A percentile compares a stretch with the other conserved stretches of the same genome.
These are phyloP conservation scores for Centroberyx gerrardi DNA, from an alignment of 2,797 vertebrate species.

Conservation along the genomic window DNA sequence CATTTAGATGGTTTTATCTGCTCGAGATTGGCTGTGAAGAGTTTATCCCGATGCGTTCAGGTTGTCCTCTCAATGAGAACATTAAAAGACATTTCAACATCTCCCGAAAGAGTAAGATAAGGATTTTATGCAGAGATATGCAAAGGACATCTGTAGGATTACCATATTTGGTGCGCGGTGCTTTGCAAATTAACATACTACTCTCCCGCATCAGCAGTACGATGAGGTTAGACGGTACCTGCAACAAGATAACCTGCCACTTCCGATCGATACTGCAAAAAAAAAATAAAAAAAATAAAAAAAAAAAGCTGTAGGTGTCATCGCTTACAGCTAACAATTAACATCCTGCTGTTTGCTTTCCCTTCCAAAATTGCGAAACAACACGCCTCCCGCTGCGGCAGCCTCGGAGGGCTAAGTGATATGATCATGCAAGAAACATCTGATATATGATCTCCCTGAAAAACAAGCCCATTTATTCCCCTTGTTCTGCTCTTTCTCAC, in stretches of 20 bases:
- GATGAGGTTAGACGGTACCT: too few species aligned
- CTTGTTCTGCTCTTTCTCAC: conserved; percentile 43
- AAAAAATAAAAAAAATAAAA: neutral
- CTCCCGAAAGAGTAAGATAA: conserved; percentile 40
- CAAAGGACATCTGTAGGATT: conserved; percentile 58
- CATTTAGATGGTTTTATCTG: conserved; percentile 80
- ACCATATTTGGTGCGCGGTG: conserved; percentile 24
- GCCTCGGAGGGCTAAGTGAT: conserved; percentile 38
- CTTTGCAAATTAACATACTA: conserved; percentile 51
- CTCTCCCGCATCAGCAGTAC: conserved; percentile 26
- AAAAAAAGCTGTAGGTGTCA: conserved; percentile 28
- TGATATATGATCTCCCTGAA: conserved; percentile 28
- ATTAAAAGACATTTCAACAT: conserved; percentile 54
- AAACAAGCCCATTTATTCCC: conserved; percentile 62
- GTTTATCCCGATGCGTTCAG: conserved; percentile 44
- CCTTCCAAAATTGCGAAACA: conserved; percentile 19
- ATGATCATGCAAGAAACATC: conserved; percentile 33
- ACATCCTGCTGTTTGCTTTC: conserved; percentile 2
- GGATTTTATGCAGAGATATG: conserved; percentile 67
- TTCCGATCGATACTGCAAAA: conserved; percentile 34
- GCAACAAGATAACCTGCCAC: conserved; percentile 38
- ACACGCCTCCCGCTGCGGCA: conserved; percentile 18
- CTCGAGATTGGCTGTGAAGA: conserved; percentile 27
- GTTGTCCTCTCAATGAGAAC: conserved; percentile 46
- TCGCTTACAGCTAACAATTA: conserved; percentile 34